These are phyloP conservation scores for Lophura nycthemera DNA, from an alignment of 2,113 vertebrate genomes.

Conservation along the genomic window DNA sequence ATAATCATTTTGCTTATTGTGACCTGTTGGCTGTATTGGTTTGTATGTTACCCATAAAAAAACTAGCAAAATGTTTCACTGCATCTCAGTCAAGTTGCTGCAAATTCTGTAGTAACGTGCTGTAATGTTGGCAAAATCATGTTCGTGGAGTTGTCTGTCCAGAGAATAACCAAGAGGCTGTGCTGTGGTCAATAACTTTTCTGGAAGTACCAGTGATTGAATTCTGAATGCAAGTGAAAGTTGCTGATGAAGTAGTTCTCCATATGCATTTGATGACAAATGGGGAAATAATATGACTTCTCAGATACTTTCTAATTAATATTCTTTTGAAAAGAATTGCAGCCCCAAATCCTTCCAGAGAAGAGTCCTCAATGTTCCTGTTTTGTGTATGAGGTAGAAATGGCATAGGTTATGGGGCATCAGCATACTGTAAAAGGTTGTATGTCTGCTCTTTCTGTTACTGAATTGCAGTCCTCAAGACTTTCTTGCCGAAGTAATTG, in stretches of 20 bases:
- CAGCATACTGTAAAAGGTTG: background rate
- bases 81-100: background rate
- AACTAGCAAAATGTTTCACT: background rate
- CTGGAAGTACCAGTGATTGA: background rate
- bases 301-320: background rate
- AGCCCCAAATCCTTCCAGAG: background rate
- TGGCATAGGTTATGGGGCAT: background rate
- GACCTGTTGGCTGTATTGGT: background rate
- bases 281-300: background rate
- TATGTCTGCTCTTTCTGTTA: background rate
- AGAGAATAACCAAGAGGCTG: background rate
- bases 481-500: background rate
- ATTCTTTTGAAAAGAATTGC: background rate
- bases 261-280: background rate
- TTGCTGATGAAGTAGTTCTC: background rate
- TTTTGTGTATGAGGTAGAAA: background rate
- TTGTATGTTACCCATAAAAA: background rate
- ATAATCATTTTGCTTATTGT: background rate
- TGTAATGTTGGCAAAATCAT: background rate
- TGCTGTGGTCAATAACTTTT: background rate
- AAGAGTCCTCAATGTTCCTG: background rate
- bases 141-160: background rate
- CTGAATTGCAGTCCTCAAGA: background rate
- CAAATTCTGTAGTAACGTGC: background rate
- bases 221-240: background rate